phyloP scores from a whole-genome alignment of 2,888 invertebrate species.

The Brenthis hecate region DNA sequence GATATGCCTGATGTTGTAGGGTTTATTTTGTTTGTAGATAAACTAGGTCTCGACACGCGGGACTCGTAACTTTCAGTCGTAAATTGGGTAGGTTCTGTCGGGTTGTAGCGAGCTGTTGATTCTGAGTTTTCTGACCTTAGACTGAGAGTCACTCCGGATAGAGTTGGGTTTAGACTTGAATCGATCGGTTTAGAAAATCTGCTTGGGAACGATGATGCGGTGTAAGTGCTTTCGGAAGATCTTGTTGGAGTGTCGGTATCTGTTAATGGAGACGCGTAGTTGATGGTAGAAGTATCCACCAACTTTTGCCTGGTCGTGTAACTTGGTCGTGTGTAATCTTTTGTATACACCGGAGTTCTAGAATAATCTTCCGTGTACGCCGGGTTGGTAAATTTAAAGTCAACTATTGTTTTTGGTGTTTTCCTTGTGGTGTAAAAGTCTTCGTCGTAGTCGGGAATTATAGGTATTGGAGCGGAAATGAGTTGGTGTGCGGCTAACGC shows the following conservation, averaged over 20 bases:
- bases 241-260: slow-evolving; percentile 27
- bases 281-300: slow-evolving; percentile 51
- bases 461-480: slow-evolving; percentile 71
- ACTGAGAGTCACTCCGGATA: slow-evolving; percentile 41
- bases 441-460: slow-evolving; percentile 62
- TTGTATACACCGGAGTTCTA: slow-evolving; percentile 50
- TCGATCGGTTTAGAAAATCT: slow-evolving; percentile 29
- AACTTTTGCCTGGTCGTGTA: slow-evolving; percentile 49
- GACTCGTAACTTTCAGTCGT: slow-evolving; percentile 40
- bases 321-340: slow-evolving; percentile 65
- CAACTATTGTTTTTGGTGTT: slow-evolving; percentile 54
- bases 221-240: slow-evolving; percentile 17
- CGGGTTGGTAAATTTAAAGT: slow-evolving; percentile 63
- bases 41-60: slow-evolving; percentile 37
- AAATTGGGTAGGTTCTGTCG: slow-evolving; percentile 40
- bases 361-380: slow-evolving; percentile 54
- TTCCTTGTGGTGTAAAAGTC: slow-evolving; percentile 54
- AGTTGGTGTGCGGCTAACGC: slow-evolving; percentile 77
- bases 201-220: slow-evolving; percentile 30
- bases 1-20: slow-evolving; percentile 38
- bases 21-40: slow-evolving; percentile 38
- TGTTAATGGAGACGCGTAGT: slow-evolving; percentile 39
- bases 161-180: slow-evolving; percentile 35
- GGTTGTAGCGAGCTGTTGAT: slow-evolving; percentile 45
- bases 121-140: slow-evolving; percentile 42